Conservation (phyloP, 2,797 vertebrate genomes). For the Megalops cyprinoides region DNA sequence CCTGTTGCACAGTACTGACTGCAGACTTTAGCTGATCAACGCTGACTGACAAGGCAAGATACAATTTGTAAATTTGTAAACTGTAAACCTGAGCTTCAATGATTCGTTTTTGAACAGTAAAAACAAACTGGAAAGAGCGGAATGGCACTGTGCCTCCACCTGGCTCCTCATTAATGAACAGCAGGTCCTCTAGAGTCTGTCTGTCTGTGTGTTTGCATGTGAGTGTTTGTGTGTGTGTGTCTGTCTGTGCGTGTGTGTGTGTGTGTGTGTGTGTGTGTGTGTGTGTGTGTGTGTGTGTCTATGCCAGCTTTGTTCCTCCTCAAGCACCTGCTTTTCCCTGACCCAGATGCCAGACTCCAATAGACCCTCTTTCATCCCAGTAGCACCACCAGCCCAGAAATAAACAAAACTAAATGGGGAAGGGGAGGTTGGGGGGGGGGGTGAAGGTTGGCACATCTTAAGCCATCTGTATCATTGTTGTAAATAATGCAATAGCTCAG, state of each 20-base stretch:
- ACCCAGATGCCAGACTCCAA: too few relatives aligned
- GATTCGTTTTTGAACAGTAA: constrained; percentile 6
- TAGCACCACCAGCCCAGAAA: background rate
- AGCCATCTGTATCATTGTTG: constrained; percentile 28
- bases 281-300: background rate
- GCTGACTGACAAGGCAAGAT: background rate
- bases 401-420: background rate
- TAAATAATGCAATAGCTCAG: constrained; percentile 30
- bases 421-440: background rate
- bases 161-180: background rate
- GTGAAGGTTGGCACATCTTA: background rate
- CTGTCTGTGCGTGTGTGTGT: too few relatives aligned
- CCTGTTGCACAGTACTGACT: background rate
- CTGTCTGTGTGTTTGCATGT: too few relatives aligned
- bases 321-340: background rate
- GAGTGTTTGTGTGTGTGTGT: background rate
- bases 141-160: background rate
- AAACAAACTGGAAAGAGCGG: constrained; percentile 19
- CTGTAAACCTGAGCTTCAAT: background rate
- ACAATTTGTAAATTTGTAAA: background rate
- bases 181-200: too few relatives aligned
- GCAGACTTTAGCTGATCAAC: too few relatives aligned
- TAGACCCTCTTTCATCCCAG: background rate
- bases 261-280: background rate
- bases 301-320: constrained; percentile 19